Conservation (phyloP, 35 echinoderm and acorn worm species). For the Strongylocentrotus purpuratus region DNA sequence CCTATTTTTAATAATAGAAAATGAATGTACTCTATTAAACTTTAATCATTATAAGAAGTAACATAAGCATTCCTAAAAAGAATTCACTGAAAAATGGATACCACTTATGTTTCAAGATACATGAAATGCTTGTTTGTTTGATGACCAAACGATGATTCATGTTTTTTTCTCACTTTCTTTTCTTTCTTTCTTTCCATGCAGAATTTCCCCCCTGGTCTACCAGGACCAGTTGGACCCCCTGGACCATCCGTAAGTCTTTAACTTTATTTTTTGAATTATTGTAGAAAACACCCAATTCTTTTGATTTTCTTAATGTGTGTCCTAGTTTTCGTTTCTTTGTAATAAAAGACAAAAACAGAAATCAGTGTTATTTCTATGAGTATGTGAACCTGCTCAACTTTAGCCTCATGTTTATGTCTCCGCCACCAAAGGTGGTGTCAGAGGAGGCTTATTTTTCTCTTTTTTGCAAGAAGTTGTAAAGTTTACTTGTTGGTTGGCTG, state of each 20-base stretch:
- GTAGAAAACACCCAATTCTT: too few species aligned
- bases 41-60: too few species aligned
- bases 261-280: neutral
- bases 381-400: too few species aligned
- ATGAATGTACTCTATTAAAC: neutral
- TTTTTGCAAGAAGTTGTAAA: too few species aligned
- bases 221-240: slow-evolving; percentile 45
- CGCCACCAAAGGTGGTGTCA: too few species aligned
- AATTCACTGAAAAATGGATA: neutral
- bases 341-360: too few species aligned
- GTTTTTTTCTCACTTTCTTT: neutral
- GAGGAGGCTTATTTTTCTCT: too few species aligned
- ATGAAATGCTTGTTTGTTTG: neutral
- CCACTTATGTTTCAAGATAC: neutral
- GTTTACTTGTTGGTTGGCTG: too few species aligned
- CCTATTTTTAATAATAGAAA: neutral
- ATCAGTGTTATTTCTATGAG: too few species aligned
- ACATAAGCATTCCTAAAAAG: neutral
- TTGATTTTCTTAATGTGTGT: too few species aligned
- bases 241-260: slow-evolving; percentile 19
- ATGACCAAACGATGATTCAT: neutral
- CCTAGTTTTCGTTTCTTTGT: too few species aligned
- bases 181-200: neutral
- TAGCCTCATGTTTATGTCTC: too few species aligned
- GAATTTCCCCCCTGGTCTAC: slow-evolving; percentile 39